Evolutionary conservation across 1,140 invertebrate species (phyloP), one percentile per base, ranked within the genome.

Genomic region (Mylabris phalerata): DNA sequence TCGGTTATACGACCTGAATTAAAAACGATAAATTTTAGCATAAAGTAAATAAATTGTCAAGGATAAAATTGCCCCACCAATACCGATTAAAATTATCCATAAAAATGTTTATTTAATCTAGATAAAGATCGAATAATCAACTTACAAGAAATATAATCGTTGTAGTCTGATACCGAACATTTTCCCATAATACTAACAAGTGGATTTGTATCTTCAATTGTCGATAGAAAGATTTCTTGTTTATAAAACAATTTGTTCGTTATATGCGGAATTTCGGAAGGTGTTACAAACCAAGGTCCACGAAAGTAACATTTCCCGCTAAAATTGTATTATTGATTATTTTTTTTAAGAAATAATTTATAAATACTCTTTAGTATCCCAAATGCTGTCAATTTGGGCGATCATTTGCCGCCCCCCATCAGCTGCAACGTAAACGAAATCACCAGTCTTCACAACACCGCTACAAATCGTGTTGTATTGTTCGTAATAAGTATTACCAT

Each of bases 371-470:
- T 86, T 84, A 46, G 90, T 90, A 63, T 88, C 87, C 94, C 94
- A 98, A 68, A 98, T 91, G 58, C 87, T 85, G 75, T 98, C 93
- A 63, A 98, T 88, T 75, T 95, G 88, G n/a, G 92, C 89, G 57
- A 98, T 90, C 54, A 91, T 82, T 72, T 92, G 90, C 71, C 88
- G 87, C 32, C 90, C 88, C 48, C 87, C 85, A 71, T 93, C 88
- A 11, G 87, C 91, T 39, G 89, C 87, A 9, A 96, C 91, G 74
- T 95, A 96, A 32, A 97, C 92, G 77, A 88, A 95, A 76, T 98
- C 95, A 9, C 94, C 95, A 45, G 85, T 89, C 83, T 94, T 89
- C 55, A 95, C 82, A 32, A 87, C 80, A 25, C 91, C 90, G 40
- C 84, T 86, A 67, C 87, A 89, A 26, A 83, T 80, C 0, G 89